Base-by-base conservation (phyloP, 2,113 vertebrate species). In the Clupea harengus region DNA sequence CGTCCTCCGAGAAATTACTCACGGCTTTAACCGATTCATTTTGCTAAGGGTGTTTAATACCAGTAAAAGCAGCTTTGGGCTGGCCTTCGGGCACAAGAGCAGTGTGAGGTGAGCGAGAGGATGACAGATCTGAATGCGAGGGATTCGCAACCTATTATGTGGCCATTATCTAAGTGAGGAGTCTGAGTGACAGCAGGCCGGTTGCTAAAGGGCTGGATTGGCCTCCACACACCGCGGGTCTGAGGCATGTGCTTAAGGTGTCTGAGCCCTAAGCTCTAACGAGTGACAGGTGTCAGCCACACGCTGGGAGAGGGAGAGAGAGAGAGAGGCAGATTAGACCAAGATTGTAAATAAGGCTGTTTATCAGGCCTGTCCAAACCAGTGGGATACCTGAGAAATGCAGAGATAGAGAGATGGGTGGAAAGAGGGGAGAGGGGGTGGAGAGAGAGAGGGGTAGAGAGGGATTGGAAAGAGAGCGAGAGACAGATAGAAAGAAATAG, bases 221-320 rank as follows among this genome's bases (percentile, higher is more conserved):
- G 46, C 72, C 39, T 39, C 39, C 39, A 39, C 39, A 39, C 39
- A 1, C 1, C 45, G 52, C 84, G 83, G 84, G 67, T 67, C 25
- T 45, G 45, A 50, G 86, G 28, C 83, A 87, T 84, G 28, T 75
- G 86, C 11, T 67, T 11, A 39, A 84, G 57, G 83, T 87, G 83
- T 81, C 17, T 67, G 18, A 45, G 45, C 44, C 28, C 81, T 67
- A 81, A 75, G 49, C 39, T 18, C 78, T 87, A 80, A 87, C 78
- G 81, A 87, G 83, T 84, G 86, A 75, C 83, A 87, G 86, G 78
- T 84, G 83, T 57, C 39, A 60, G 81, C 54, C 6, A n/a, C 81
- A 45, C 22, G 60, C 60, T 25, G 60, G 4, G n/a, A 28, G 22
- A 67, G 60, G 9, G 22, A 67, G 20, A 25, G 54, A 22, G 20